These are phyloP conservation scores for Hylaeus anthracinus DNA, from an alignment of 1,140 invertebrate species.

Conservation along the genomic window DNA sequence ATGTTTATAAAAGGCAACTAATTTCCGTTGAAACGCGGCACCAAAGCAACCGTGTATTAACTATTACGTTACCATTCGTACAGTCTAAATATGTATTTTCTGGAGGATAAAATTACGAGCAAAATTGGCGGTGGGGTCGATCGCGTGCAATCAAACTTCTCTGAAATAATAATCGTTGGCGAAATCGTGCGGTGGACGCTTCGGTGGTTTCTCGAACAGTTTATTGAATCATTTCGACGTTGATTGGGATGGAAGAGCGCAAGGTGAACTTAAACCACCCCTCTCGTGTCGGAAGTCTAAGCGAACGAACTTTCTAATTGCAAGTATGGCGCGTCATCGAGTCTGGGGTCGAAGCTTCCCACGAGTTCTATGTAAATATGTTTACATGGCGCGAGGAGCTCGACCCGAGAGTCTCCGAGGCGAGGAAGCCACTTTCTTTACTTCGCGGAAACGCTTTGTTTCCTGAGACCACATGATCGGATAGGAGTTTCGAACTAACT, in stretches of 20 bases:
- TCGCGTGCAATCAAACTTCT: constrained; percentile 33
- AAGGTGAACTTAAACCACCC: not conserved
- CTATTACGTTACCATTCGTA: not conserved
- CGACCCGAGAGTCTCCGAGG: constrained; percentile 5
- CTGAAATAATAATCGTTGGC: constrained; percentile 23
- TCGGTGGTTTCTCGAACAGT: constrained; percentile 5
- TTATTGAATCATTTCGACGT: constrained; percentile 41
- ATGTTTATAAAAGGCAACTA: too few relatives aligned
- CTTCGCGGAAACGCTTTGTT: constrained; percentile 67
- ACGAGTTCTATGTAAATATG: constrained; percentile 47
- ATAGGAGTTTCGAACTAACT: constrained; percentile 72
- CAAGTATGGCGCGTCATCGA: constrained; percentile 25
- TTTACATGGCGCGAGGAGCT: constrained; percentile 45
- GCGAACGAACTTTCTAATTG: constrained; percentile 33
- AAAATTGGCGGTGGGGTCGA: not conserved
- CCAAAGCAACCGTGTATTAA: not conserved
- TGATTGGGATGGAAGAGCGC: constrained; percentile 12
- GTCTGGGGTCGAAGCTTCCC: not conserved
- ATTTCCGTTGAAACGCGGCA: too few relatives aligned
- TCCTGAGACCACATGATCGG: constrained; percentile 66
- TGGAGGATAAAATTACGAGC: constrained; percentile 27
- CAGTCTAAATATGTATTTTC: not conserved
- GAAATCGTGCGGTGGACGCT: not conserved
- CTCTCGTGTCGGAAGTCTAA: not conserved
- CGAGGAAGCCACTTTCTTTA: constrained; percentile 55